Evolutionary conservation across 1,140 invertebrate species (phyloP), one percentile per base, ranked within the genome.

Genomic region (Drosophila auraria): DNA sequence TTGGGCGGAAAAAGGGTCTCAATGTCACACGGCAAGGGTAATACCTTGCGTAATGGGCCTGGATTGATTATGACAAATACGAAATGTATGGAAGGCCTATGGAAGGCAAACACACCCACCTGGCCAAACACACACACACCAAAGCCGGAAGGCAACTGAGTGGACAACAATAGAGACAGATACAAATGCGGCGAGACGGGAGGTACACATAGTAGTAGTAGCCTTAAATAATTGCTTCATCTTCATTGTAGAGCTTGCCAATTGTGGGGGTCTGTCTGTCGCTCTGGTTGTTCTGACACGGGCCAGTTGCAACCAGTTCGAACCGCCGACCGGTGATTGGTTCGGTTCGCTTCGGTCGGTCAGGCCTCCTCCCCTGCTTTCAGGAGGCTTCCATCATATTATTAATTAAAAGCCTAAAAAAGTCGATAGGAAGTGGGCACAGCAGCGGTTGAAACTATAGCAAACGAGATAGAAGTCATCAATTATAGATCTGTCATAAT

Each of bases 161-260:
- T 75, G 70, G 45, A 64, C 70, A 58, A 79, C 75, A 81, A 70
- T 57, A 58, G 63, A 20, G 27, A 62, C 38, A 64, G 5, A 44
- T 33, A 51, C 40, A 42, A 15, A 23, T 59, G 9, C 12, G 17
- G 6, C 61, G 2, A 49, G 14, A 5, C 47, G 47, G 20, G 23
- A 49, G 23, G 23, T 49, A 33, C 11, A 59, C 11, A 25, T 15
- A 17, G 40, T 14, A 27, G 33, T 44, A 25, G 53, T 15, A 38
- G 53, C 6, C 58, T 65, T 58, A 70, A 70, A 77, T 80, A 87
- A 87, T 87, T 82, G 83, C 62, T 76, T 64, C 76, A 83, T 83
- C 62, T 72, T 45, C 47, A 56, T 78, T 74, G 45, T 64, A 50
- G 49, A 20, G 40, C 23, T 54, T 56, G 44, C 14, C 62, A 77